Evolutionary conservation across 2,113 vertebrate species (phyloP).

Genomic region (Pseudolaguvia tuberculata): DNA sequence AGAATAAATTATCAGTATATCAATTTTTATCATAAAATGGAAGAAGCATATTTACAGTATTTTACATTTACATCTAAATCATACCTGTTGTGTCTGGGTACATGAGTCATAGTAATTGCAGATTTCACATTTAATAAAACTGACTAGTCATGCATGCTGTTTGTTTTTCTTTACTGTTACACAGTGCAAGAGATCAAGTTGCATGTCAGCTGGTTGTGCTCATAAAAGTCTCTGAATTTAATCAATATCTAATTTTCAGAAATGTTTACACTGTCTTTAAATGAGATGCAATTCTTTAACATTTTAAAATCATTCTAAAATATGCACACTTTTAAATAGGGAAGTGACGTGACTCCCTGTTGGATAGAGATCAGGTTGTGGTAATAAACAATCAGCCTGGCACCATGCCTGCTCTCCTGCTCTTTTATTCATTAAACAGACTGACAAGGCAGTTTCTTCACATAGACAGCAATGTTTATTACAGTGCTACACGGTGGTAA

Average conservation of each 20-base stretch:
- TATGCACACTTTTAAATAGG: neutral
- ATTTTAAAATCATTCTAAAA: too few relatives aligned
- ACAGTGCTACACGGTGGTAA: constrained; percentile 32
- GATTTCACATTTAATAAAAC: neutral
- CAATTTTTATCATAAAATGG: neutral
- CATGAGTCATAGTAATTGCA: neutral
- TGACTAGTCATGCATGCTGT: constrained; percentile 14
- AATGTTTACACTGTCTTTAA: neutral
- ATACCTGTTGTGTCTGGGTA: neutral
- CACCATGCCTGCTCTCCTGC: neutral
- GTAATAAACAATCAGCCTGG: neutral
- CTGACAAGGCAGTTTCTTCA: neutral
- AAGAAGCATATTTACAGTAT: too few relatives aligned
- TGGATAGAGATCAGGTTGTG: constrained; percentile 3
- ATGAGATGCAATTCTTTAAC: too few relatives aligned
- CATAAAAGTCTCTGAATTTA: neutral
- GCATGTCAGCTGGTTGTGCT: neutral
- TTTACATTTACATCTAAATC: too few relatives aligned
- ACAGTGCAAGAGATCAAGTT: neutral
- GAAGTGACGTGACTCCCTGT: neutral
- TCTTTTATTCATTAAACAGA: constrained; percentile 16
- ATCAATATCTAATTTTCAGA: neutral
- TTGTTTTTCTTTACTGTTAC: neutral
- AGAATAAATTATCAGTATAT: too few relatives aligned
- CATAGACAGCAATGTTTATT: constrained; percentile 23